Base-by-base conservation (phyloP, 2,888 invertebrate species). In the Cistogaster globosa region DNA sequence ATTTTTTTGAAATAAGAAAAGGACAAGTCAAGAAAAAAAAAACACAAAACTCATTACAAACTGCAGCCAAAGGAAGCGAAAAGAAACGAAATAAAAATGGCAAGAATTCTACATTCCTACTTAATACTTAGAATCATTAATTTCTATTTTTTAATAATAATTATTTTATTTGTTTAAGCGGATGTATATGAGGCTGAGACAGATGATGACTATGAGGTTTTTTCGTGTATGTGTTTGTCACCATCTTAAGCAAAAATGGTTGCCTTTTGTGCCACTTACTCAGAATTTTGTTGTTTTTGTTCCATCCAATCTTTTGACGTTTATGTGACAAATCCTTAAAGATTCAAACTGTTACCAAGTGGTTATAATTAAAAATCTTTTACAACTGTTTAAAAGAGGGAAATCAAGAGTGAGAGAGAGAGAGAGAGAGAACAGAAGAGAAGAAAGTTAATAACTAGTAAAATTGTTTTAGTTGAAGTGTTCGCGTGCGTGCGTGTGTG, bases 361-460 rank as follows among this genome's bases (percentile, higher is more conserved):
- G 72, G 80, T 72, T 80, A 68, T 84, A 84, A 84, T 84, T 84
- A 84, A 84, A n/a, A 84, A 84, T 65, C 67, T 74, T 72, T 55
- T 79, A 22, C 84, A 58, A 62, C 53, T 68, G 58, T 76, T 82
- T 57, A 68, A n/a, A 3, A 32, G 8, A 7, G 32, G 1, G 26
- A 26, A 2, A 32, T 8, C 2, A 7, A 32, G 1, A 32, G 32
- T 4, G 32, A 6, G 32, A 32, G 32, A 32, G 32, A 32, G 6
- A 32, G 32, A 32, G 6, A 32, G 32, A 32, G 32, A 32, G 32
- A 32, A 32, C 3, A 4, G 32, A 1, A 18, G 26, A 51, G n/a
- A 32, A 32, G 51, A 11, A 45, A 45, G 14, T 16, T 12, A 14
- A 16, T n/a, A 22, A 76, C 26, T 26, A 42, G 45, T 22, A 12